Base-by-base conservation (phyloP, 2,113 vertebrate genomes). In the Polypterus senegalus region DNA sequence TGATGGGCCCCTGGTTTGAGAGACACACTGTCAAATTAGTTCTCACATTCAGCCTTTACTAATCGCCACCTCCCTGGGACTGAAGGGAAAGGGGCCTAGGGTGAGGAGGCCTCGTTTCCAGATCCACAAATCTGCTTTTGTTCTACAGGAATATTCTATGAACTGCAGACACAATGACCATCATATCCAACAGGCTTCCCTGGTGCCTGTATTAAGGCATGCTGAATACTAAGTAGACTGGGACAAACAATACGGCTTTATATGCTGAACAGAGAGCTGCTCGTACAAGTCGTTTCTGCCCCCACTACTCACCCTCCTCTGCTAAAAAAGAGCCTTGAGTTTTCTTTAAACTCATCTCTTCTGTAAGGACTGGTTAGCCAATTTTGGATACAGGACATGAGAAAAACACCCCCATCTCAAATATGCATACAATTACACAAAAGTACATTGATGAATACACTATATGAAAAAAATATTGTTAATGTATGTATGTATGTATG, bases 181-280 rank as follows among this genome's bases (percentile, higher is more conserved):
- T 52, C 57, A 51, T 59, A 59, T 59, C 57, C 63, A 59, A 53
- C 54, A 59, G 63, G 63, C 48, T 46, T 59, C 48, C 57, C 57
- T 47, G 57, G 49, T 59, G 57, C 57, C 57, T 53, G 63, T 7
- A 46, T 52, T 10, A 10, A 58, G 79, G 79, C 77, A 79, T 72
- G 71, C 69, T 70, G 77, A 83, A 83, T 82, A 84, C 80, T 81
- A 82, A 85, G 81, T 83, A 88, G 84, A 78, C 63, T 58, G 79
- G 80, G 76, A 65, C 70, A 67, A 68, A 85, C 84, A 83, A 85
- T 82, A 72, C 74, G 69, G 58, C 73, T 62, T 60, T 62, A 66
- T 62, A 60, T 63, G 45, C 9, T 43, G n/a, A 57, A 57, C 8
- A 27, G 49, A 54, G 60, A 61, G 49, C 27, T 27, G 27, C 27